A percentile compares a stretch with the other conserved stretches of the same genome.
Evolutionary conservation across 2,888 invertebrate genomes (phyloP).

Genomic region (Phortica magna): DNA sequence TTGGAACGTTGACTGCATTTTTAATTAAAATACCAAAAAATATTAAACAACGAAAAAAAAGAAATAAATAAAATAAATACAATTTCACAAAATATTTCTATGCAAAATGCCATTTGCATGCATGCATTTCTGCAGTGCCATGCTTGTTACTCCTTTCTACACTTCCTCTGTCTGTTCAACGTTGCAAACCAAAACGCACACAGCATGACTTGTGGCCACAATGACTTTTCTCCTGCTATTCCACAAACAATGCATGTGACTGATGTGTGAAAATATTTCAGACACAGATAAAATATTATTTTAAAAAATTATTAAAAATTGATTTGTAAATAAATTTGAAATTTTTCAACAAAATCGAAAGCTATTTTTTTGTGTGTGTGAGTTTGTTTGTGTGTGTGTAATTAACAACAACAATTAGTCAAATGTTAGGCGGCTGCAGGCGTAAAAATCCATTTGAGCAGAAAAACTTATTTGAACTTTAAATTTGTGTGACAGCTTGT

Average conservation of each 20-base stretch:
- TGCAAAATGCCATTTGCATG: neutral
- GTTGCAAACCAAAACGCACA: conserved; percentile 12
- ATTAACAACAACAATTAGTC: conserved; percentile 29
- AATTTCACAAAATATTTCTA: conserved; percentile 25
- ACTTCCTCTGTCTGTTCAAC: neutral
- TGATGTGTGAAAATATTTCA: too few relatives aligned
- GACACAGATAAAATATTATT: neutral
- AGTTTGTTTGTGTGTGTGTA: neutral
- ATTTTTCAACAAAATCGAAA: neutral
- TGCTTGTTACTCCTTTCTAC: neutral
- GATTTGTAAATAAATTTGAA: conserved; percentile 2
- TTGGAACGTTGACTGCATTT: conserved; percentile 28
- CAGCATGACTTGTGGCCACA: conserved; percentile 30
- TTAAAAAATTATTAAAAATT: conserved; percentile 21
- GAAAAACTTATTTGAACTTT: conserved; percentile 15
- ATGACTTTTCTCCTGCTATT: conserved; percentile 13
- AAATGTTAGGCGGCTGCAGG: conserved; percentile 11
- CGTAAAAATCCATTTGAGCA: neutral
- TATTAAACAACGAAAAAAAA: neutral
- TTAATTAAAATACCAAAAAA: conserved; percentile 36
- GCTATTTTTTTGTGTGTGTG: neutral
- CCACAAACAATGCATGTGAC: neutral
- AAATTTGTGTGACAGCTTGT: conserved; percentile 27
- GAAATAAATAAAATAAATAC: neutral
- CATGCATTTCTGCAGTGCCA: neutral